phyloP scores from a whole-genome alignment of 1,140 invertebrate genomes.

The Glossosoma conforme region DNA sequence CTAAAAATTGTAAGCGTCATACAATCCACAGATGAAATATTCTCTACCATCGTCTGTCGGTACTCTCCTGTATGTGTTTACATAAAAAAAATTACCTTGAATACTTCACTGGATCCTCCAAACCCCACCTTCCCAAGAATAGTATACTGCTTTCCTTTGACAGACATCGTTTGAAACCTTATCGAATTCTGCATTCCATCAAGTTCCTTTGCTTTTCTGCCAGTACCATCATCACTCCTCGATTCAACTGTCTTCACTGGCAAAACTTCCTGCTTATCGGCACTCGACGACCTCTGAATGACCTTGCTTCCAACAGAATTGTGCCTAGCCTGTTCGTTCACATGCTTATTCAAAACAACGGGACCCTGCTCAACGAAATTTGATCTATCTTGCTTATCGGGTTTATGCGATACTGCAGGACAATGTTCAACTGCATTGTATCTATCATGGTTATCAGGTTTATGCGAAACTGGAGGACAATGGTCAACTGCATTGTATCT shows the following conservation, averaged over 20 bases:
- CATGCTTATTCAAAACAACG: too few species aligned
- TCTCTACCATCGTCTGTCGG: too few species aligned
- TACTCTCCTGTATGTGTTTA: too few species aligned
- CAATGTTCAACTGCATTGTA: too few species aligned
- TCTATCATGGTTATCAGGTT: too few species aligned
- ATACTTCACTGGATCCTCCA: constrained; percentile 49
- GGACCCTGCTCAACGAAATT: too few species aligned
- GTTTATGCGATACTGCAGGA: too few species aligned
- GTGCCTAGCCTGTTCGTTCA: constrained; percentile 18
- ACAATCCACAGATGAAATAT: too few species aligned
- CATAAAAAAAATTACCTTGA: constrained; percentile 38
- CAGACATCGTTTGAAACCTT: constrained; percentile 41
- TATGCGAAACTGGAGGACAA: too few species aligned
- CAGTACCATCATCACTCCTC: neutral
- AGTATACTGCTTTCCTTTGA: constrained; percentile 48
- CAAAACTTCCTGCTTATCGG: constrained; percentile 4
- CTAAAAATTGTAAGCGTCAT: too few species aligned
- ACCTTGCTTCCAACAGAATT: constrained; percentile 36
- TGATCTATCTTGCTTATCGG: too few species aligned
- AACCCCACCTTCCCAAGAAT: constrained; percentile 44
- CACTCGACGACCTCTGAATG: constrained; percentile 19
- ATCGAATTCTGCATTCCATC: constrained; percentile 39
- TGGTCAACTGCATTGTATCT: too few species aligned
- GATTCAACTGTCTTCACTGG: constrained; percentile 7
- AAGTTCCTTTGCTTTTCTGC: constrained; percentile 33